Evolutionary conservation across 2,888 invertebrate genomes (phyloP).

Genomic region (Gisinianus flammeolus): DNA sequence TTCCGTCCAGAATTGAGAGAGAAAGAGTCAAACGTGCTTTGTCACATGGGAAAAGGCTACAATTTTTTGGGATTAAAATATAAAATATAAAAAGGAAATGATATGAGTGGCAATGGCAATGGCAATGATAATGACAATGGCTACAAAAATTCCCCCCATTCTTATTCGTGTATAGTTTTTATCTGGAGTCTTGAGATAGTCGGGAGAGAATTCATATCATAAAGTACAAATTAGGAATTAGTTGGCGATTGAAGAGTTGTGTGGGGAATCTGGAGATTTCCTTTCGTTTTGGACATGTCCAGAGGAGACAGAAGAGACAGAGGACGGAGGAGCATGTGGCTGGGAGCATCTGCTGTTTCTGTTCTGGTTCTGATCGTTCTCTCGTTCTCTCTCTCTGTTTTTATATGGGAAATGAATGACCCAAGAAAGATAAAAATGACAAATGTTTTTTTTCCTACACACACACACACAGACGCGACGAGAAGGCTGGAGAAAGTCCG

Average conservation of each 20-base stretch:
- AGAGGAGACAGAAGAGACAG: background rate
- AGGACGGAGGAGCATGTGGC: too few species aligned
- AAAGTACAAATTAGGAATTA: background rate
- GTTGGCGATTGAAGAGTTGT: background rate
- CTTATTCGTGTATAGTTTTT: too few species aligned
- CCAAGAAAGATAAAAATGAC: background rate
- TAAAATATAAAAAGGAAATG: background rate
- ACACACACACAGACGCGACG: background rate
- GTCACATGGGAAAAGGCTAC: background rate
- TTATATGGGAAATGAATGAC: background rate
- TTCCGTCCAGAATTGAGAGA: background rate
- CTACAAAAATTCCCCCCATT: too few species aligned
- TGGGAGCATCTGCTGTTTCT: too few species aligned
- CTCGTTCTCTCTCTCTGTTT: too few species aligned
- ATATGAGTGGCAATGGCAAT: background rate
- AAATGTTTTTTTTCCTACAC: background rate
- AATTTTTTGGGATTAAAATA: background rate
- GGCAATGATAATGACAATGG: background rate
- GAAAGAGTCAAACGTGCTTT: background rate
- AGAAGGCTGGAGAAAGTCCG: background rate
- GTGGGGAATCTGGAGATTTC: background rate
- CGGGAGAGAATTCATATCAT: too few species aligned
- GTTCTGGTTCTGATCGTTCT: too few species aligned
- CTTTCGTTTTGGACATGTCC: background rate
- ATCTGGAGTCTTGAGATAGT: too few species aligned